Percentiles rank a stretch among this genome's conserved stretches.
Evolutionary conservation across 2,888 invertebrate genomes (phyloP).

Genomic region (Ochropacha duplaris): DNA sequence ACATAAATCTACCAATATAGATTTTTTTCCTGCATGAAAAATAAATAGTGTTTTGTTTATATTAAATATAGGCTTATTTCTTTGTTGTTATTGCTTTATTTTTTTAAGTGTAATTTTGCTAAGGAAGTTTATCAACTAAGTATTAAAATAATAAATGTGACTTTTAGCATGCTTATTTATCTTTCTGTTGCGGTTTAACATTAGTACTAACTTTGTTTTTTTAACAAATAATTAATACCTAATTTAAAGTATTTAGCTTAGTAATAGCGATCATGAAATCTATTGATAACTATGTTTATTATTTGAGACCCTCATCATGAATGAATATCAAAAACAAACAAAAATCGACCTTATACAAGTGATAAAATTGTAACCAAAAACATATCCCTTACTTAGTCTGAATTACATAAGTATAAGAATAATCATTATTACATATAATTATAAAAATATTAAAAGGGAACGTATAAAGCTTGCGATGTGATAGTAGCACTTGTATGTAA

Average conservation of each 20-base stretch:
- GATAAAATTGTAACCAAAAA: constrained; percentile 74
- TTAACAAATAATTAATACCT: neutral
- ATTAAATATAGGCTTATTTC: constrained; percentile 1
- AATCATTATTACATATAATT: constrained; percentile 30
- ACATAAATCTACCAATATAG: no score
- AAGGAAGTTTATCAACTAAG: constrained; percentile 48
- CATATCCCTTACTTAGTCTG: constrained; percentile 78
- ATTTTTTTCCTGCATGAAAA: neutral
- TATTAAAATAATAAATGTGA: constrained; percentile 79
- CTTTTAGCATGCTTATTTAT: constrained; percentile 52
- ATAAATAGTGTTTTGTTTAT: constrained; percentile 6
- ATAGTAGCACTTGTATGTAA: constrained; percentile 20
- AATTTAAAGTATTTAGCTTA: neutral
- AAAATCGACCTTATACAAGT: constrained; percentile 40
- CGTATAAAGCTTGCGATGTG: constrained; percentile 37
- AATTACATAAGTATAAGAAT: constrained; percentile 52
- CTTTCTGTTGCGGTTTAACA: neutral
- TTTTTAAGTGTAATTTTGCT: constrained; percentile 14
- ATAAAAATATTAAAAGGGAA: constrained; percentile 22
- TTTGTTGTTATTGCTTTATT: constrained; percentile 7
- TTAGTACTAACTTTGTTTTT: neutral
- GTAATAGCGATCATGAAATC: neutral
- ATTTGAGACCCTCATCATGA: neutral
- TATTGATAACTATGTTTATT: neutral
- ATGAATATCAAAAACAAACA: constrained; percentile 19